These are phyloP conservation scores for Philaethria dido DNA, from an alignment of 2,888 invertebrate genomes.

Conservation along the genomic window DNA sequence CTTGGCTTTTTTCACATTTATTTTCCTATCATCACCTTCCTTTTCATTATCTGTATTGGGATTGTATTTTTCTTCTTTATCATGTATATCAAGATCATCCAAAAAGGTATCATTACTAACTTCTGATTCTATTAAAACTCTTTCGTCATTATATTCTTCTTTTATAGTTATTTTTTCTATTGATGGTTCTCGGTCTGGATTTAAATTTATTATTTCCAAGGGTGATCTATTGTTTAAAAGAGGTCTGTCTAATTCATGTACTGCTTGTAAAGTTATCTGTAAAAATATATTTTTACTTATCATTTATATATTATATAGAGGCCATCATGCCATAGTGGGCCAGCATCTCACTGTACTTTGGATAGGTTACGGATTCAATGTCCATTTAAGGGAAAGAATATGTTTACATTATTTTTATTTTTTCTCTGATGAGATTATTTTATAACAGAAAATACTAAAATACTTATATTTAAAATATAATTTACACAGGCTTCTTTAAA, in stretches of 20 bases:
- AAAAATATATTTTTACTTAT: slow-evolving; percentile 30
- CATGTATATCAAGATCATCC: slow-evolving; percentile 37
- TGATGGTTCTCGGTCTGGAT: slow-evolving; percentile 8
- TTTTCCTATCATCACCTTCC: slow-evolving; percentile 7
- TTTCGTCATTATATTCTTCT: slow-evolving; percentile 34
- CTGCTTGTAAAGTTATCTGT: slow-evolving; percentile 57
- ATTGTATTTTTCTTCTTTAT: slow-evolving; percentile 20
- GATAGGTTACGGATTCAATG: too few species aligned
- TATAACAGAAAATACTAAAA: too few species aligned
- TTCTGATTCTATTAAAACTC: slow-evolving; percentile 38
- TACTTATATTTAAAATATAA: too few species aligned
- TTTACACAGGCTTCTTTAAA: too few species aligned
- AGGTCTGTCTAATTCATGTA: slow-evolving; percentile 59
- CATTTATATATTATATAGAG: neutral
- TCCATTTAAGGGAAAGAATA: too few species aligned
- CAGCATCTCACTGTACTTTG: too few species aligned
- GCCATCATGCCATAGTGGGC: too few species aligned
- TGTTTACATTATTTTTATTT: too few species aligned
- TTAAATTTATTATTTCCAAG: slow-evolving; percentile 45
- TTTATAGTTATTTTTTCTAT: slow-evolving; percentile 25
- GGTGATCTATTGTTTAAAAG: slow-evolving; percentile 53
- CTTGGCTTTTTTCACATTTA: slow-evolving; percentile 12
- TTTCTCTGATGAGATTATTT: too few species aligned
- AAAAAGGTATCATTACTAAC: slow-evolving; percentile 18
- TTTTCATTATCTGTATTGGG: slow-evolving; percentile 31